These are phyloP conservation scores for Drosophila arizonae DNA, from an alignment of 1,140 invertebrate genomes.

Conservation along the genomic window DNA sequence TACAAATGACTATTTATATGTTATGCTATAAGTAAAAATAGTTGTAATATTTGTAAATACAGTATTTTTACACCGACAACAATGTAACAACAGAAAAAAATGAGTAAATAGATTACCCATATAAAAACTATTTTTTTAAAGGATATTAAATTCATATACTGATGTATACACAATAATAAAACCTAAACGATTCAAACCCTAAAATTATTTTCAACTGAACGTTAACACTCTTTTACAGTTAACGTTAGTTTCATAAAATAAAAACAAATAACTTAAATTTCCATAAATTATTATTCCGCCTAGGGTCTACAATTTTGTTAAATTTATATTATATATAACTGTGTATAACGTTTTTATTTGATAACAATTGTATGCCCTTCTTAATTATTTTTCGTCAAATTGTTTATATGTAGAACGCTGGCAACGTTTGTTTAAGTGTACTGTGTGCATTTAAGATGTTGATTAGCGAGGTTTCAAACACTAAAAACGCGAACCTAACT, in stretches of 20 bases:
- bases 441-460: constrained; percentile 51
- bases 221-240: constrained; percentile 44
- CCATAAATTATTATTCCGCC: constrained; percentile 50
- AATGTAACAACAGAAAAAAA: constrained; percentile 42
- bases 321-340: constrained; percentile 54
- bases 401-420: constrained; percentile 44
- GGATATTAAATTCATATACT: constrained; percentile 60
- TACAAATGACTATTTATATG: constrained; percentile 76
- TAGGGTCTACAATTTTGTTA: constrained; percentile 48
- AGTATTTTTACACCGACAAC: constrained; percentile 72
- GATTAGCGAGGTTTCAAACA: constrained; percentile 44
- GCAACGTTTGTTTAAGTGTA: constrained; percentile 39
- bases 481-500: constrained; percentile 36
- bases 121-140: constrained; percentile 75
- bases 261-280: constrained; percentile 49
- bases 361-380: constrained; percentile 46
- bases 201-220: constrained; percentile 27
- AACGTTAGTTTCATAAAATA: constrained; percentile 37
- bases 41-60: constrained; percentile 75
- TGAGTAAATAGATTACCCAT: constrained; percentile 54
- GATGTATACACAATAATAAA: constrained; percentile 58
- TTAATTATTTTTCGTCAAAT: constrained; percentile 32
- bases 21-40: constrained; percentile 72
- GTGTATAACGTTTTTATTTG: constrained; percentile 65
- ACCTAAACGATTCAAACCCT: constrained; percentile 61